Conservation (phyloP, 2,797 vertebrate species). For the Pseudocheirus occidentalis region DNA sequence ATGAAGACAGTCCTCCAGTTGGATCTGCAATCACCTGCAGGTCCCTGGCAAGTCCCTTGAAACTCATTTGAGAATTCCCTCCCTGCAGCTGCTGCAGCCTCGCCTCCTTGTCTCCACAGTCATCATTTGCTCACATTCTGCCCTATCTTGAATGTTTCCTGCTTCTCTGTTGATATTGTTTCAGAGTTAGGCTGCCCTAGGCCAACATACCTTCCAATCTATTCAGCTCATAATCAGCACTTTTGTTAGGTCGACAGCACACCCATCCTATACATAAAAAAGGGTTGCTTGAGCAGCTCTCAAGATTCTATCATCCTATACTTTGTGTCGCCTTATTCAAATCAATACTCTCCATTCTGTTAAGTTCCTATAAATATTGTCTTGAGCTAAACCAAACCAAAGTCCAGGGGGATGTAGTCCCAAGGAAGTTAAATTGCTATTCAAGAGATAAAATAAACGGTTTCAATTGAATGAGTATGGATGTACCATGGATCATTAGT, state of each 20-base stretch:
- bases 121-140: background rate
- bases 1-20: too few relatives aligned
- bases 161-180: background rate
- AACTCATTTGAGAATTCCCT: background rate
- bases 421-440: background rate
- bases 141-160: background rate
- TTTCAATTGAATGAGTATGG: constrained; percentile 1
- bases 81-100: background rate
- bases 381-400: background rate
- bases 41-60: too few relatives aligned
- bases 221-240: background rate
- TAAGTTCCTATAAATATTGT: background rate
- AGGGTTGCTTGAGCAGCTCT: background rate
- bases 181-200: background rate
- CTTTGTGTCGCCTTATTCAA: background rate
- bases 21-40: too few relatives aligned
- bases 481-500: background rate
- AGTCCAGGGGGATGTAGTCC: background rate
- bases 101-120: background rate
- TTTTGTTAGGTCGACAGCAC: background rate
- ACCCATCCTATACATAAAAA: background rate
- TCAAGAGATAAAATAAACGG: background rate
- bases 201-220: background rate
- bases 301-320: background rate
- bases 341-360: background rate